Evolutionary conservation across 2,888 invertebrate genomes (phyloP), one percentile per base, ranked within the genome.

Genomic region (Fabriciana adippe): DNA sequence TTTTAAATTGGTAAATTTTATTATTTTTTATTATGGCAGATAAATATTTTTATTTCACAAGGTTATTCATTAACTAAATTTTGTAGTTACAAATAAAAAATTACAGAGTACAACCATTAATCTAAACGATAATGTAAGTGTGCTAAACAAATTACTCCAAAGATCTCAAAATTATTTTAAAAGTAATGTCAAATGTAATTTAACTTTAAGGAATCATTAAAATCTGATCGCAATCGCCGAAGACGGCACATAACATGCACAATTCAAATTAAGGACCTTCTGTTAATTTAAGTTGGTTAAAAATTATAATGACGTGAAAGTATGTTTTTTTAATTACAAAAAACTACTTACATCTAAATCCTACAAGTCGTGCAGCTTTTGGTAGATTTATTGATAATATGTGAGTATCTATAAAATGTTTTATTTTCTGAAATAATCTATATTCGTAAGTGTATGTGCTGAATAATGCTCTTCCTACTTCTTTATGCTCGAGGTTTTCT

Each of bases 341-440:
- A 48, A 1, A 31, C 21, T 5, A 59, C 92, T 92, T 85, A 95
- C 95, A 94, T 80, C 94, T 89, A 69, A 95, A 93, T 74, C 95
- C 94, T 67, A 95, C 92, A 55, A 94, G 87, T 72, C 95, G 92
- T 0, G 95, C 95, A 14, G 95, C 94, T 80, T 95, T 94, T 0
- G 96, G 95, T 60, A 96, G 79, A 77, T 95, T 94, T 11, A 96
- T 94, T 45, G 94, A 94, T 35, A 96, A 79, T 55, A 93, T 93
- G 84, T 94, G 95, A 64, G 90, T 93, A 62, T 93, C 90, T 3
- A 94, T 88, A 78, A 94, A 95, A 74, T 93, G 87, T 74, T 94
- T 93, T 51, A 95, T 84, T 78, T 94, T 94, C 73, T 93, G 93
- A 68, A 93, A 84, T 71, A 95, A 79, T 79, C 94, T 93, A 60